Evolutionary conservation across 37 sponge, comb jelly and placozoan genomes (phyloP).

Genomic region (Axinella damicornis): DNA sequence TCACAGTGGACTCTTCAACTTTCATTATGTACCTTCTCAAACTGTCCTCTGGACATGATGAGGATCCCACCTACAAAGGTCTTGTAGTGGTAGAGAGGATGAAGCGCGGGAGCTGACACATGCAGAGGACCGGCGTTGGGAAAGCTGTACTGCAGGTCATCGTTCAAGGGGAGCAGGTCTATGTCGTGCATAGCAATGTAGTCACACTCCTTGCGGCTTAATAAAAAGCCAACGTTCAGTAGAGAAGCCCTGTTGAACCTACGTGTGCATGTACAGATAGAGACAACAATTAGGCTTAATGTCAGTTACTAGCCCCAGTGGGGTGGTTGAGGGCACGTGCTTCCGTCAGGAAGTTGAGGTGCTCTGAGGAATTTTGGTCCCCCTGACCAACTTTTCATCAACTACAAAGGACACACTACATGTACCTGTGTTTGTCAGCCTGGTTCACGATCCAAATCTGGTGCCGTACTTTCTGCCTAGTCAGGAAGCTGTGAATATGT

Average conservation of each 20-base stretch:
- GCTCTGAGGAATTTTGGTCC: too few relatives aligned
- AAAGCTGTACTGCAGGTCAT: conserved; percentile 79
- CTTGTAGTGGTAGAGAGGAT: conserved; percentile 93
- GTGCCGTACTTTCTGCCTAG: conserved; percentile 71
- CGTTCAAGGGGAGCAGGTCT: conserved; percentile 90
- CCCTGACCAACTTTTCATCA: too few relatives aligned
- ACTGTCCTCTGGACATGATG: conserved; percentile 75
- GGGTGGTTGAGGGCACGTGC: too few relatives aligned
- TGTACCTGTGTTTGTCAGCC: conserved; percentile 84
- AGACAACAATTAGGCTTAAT: background rate
- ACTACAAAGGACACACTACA: too few relatives aligned
- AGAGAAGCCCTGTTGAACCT: conserved; percentile 92
- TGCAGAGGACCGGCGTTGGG: conserved; percentile 84
- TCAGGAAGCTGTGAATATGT: conserved; percentile 83
- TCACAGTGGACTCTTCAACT: too few relatives aligned
- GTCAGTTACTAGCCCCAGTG: too few relatives aligned
- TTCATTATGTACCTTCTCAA: conserved; percentile 50
- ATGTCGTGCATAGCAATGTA: conserved; percentile 95
- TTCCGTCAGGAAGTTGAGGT: too few relatives aligned
- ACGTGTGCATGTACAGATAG: background rate
- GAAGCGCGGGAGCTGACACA: conserved; percentile 88
- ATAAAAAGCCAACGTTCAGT: conserved; percentile 83
- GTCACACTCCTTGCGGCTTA: conserved; percentile 74
- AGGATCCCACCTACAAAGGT: conserved; percentile 92
- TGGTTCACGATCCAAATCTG: conserved; percentile 95